Base-by-base conservation (phyloP, 30 jellyfish, hydroid and myxozoan genomes). In the Aurelia aurita region DNA sequence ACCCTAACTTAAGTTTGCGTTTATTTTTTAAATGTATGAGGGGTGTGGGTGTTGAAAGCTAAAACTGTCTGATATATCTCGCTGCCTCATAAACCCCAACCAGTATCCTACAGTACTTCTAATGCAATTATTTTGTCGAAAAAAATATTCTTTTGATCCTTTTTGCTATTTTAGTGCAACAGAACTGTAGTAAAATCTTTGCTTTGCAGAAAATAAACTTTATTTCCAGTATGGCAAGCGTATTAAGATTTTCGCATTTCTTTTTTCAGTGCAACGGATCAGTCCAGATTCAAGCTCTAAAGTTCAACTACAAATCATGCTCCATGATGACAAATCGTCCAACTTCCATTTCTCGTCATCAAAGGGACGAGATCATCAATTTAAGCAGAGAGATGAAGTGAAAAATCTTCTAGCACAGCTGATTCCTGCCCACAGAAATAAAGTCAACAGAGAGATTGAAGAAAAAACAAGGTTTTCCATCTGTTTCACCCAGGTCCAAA, bases 221-320 rank as follows among this genome's bases (percentile, higher is more conserved):
- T 39, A 1, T 7, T 39, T 39, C 16, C 7, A 39, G 51, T 4
- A 15, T 27, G 58, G 8, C 23, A 13, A 25, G 27, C 31, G 20
- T 0, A 39, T 39, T 39, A 39, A 15, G 9, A 22, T 22, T 21
- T 58, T 14, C 13, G 31, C 13, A 25, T 76, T 15, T 78, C 72
- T 21, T 43, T 16, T 74, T 67, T 22, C 53, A 95, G 99, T 84
- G 13, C 99, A 95, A 89, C 44, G 99, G 58, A 95, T 95, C 53
- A 95, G 99, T 62, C 99, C 99, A 46, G 99, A 95, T 18, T 81
- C 97, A 31, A 95, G 99, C 80, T 95, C 99, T 10, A 95, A 95
- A 69, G 99, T 95, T 21, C 99, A 95, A 60, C 89, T 95, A 64
- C 99, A 95, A 83, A 89, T 95, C 57, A 92, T 95, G 74, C 90